These are phyloP conservation scores for Acholoe squamosa DNA, from an alignment of 2,888 invertebrate species.

Conservation along the genomic window DNA sequence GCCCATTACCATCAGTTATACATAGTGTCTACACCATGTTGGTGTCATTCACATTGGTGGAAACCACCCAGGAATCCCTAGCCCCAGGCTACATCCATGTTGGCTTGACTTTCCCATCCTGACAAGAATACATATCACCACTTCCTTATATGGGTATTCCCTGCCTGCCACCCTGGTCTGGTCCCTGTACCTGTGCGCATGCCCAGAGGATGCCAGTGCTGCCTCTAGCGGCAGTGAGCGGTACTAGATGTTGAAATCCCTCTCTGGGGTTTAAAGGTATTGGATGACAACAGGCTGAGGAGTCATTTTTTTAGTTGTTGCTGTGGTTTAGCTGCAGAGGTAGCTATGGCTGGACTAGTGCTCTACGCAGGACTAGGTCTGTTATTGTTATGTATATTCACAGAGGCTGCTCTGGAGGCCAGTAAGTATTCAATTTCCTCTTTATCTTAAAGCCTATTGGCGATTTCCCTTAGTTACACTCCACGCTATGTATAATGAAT, in stretches of 20 bases:
- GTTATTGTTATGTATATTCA: neutral
- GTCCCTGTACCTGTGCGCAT: neutral
- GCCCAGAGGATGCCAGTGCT: slow-evolving; percentile 11
- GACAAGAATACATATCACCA: neutral
- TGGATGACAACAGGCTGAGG: neutral
- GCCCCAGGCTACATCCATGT: slow-evolving; percentile 5
- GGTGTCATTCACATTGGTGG: neutral
- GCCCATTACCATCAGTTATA: slow-evolving; percentile 3
- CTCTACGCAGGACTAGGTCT: neutral
- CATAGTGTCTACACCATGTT: neutral
- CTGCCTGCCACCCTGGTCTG: neutral
- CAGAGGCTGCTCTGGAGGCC: neutral
- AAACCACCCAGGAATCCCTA: slow-evolving; percentile 11
- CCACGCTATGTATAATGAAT: no score
- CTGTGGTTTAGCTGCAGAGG: neutral
- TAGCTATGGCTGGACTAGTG: neutral
- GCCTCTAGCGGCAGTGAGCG: neutral
- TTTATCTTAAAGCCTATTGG: neutral
- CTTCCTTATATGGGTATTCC: neutral
- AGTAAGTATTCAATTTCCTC: neutral
- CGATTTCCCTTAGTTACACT: no score
- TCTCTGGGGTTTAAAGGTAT: neutral
- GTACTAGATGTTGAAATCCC: neutral
- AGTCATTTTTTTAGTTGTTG: neutral
- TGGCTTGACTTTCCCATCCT: neutral